These are phyloP conservation scores for Luidia sarsii DNA, from an alignment of 53 echinoderm and acorn worm genomes.

Conservation along the genomic window DNA sequence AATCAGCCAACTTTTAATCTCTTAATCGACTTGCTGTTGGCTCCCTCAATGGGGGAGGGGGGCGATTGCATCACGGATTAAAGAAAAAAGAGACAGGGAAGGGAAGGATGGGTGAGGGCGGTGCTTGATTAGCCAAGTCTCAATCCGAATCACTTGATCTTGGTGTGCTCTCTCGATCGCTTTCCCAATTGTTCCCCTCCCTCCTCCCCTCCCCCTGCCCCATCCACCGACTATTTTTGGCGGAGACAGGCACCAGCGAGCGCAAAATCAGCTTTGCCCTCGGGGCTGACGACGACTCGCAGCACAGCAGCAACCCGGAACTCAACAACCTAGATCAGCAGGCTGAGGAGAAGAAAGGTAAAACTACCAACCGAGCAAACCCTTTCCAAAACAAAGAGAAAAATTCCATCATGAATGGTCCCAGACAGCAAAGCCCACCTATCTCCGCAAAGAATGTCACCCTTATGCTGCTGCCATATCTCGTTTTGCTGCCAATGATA, in stretches of 20 bases:
- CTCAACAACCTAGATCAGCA: slow-evolving; percentile 72
- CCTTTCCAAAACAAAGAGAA: neutral
- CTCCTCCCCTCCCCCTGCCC: no score
- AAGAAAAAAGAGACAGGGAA: no score
- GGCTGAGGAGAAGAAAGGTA: slow-evolving; percentile 42
- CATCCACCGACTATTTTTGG: neutral
- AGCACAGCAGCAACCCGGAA: slow-evolving; percentile 95
- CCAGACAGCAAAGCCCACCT: neutral
- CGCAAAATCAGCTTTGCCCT: slow-evolving; percentile 97
- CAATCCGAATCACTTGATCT: slow-evolving; percentile 8
- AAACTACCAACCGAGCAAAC: neutral
- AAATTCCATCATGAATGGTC: neutral
- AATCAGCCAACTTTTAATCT: no score
- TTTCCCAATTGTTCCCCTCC: no score
- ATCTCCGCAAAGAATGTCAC: no score
- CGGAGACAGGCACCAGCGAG: slow-evolving; percentile 66
- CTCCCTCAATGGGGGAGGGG: no score
- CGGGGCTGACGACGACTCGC: slow-evolving; percentile 87
- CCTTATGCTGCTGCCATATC: no score
- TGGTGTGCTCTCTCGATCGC: slow-evolving; percentile 22
- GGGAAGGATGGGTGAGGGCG: no score
- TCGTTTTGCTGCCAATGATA: no score
- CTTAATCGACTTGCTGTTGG: no score
- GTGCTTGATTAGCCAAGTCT: no score
- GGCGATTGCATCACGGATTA: no score